Percentiles rank a stretch among this genome's conserved stretches.
Conservation (phyloP, 2,888 invertebrate genomes). For the Drosophila neotestacea region DNA sequence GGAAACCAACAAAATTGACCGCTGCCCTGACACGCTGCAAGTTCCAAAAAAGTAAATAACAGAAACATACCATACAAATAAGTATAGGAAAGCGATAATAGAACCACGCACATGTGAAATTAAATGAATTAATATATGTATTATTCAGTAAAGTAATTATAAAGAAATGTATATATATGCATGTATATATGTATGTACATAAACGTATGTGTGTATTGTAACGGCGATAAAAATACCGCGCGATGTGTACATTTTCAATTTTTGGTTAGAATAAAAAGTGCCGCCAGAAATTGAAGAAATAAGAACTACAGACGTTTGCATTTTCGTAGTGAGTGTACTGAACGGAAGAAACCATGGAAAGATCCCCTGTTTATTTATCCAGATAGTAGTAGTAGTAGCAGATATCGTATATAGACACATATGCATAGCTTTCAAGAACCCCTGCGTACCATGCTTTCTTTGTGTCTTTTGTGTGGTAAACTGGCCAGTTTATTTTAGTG, state of each 20-base stretch:
- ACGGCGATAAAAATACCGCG: constrained; percentile 65
- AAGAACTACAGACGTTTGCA: constrained; percentile 24
- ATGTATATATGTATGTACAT: constrained; percentile 21
- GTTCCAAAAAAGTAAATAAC: constrained; percentile 54
- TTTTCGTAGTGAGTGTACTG: constrained; percentile 10
- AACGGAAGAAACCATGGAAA: constrained; percentile 6
- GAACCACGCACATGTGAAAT: constrained; percentile 25
- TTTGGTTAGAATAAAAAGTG: constrained; percentile 37
- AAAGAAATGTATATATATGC: constrained; percentile 20
- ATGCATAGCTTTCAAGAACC: not conserved
- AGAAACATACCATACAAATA: constrained; percentile 1
- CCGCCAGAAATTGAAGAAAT: constrained; percentile 23
- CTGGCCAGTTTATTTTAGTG: constrained; percentile 41
- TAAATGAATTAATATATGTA: constrained; percentile 6
- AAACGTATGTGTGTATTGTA: constrained; percentile 33
- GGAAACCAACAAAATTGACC: constrained; percentile 31
- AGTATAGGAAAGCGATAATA: constrained; percentile 13
- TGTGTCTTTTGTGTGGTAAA: constrained; percentile 30
- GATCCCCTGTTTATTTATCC: constrained; percentile 12
- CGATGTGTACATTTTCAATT: constrained; percentile 46
- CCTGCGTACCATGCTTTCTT: constrained; percentile 19
- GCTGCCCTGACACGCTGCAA: constrained; percentile 27
- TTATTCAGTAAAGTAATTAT: constrained; percentile 29
- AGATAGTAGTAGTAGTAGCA: constrained; percentile 9
- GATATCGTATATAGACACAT: not conserved